Conservation (phyloP, 2,888 invertebrate species). For the Sclerodermus sp. region DNA sequence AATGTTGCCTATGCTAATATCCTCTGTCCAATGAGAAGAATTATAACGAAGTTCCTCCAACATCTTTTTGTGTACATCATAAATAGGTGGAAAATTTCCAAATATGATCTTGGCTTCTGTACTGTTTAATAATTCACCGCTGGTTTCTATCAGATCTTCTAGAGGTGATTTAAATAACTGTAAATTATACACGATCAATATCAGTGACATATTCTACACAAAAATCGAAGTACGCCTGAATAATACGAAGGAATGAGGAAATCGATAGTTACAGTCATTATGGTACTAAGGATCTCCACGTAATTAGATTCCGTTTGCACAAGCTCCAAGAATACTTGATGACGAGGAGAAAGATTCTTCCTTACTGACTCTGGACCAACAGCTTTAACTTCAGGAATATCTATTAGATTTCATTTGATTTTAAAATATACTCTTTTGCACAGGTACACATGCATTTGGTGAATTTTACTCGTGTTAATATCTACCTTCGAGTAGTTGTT, state of each 20-base stretch:
- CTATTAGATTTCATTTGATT: conserved; percentile 26
- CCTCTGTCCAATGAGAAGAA: conserved; percentile 83
- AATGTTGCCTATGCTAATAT: conserved; percentile 83
- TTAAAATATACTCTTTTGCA: not conserved
- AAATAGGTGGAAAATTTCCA: conserved; percentile 92
- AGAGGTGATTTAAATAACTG: conserved; percentile 93
- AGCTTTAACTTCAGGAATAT: conserved; percentile 61
- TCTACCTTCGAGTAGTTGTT: conserved; percentile 56
- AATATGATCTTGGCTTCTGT: conserved; percentile 95
- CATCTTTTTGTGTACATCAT: conserved; percentile 85
- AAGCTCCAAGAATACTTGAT: conserved; percentile 87
- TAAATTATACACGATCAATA: conserved; percentile 28
- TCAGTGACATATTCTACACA: too few relatives aligned
- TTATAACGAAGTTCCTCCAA: conserved; percentile 62
- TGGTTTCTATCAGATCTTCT: conserved; percentile 75
- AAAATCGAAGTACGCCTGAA: too few relatives aligned
- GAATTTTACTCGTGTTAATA: conserved; percentile 8
- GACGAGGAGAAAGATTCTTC: conserved; percentile 73
- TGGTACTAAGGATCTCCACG: conserved; percentile 90
- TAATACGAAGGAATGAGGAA: not conserved
- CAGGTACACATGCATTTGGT: conserved; percentile 1
- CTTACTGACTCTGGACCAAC: conserved; percentile 66
- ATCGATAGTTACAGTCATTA: conserved; percentile 73
- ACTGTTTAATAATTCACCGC: conserved; percentile 76
- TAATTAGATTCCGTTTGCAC: conserved; percentile 97